Conservation (phyloP, 2,797 vertebrate species). For the Dermochelys coriacea region DNA sequence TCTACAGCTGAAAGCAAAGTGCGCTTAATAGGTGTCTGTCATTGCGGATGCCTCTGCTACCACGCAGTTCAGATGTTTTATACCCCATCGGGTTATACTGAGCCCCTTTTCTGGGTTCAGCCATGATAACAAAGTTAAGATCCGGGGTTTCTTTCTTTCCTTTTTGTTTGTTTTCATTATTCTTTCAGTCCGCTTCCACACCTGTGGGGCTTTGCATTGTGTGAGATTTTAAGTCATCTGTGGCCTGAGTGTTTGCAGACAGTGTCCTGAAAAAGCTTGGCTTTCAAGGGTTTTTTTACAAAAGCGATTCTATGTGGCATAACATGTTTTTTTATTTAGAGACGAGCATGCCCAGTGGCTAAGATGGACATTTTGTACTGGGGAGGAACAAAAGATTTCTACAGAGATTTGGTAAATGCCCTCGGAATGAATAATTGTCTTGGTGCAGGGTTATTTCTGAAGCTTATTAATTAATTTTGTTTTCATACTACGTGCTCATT, state of each 20-base stretch:
- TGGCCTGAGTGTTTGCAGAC: background rate
- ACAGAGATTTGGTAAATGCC: conserved; percentile 32
- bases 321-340: background rate
- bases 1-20: background rate
- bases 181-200: background rate
- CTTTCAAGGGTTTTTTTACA: background rate
- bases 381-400: background rate
- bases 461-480: background rate
- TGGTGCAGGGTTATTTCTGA: background rate
- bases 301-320: background rate
- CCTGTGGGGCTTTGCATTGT: background rate
- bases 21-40: background rate
- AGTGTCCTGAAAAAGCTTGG: background rate
- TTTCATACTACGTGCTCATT: background rate
- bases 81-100: background rate
- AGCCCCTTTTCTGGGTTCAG: background rate
- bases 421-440: conserved; percentile 30
- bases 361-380: background rate
- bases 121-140: background rate
- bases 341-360: background rate
- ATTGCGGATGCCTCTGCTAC: background rate
- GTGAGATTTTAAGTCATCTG: background rate
- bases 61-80: background rate
- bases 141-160: background rate
- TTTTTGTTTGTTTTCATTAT: background rate